Evolutionary conservation across 2,888 invertebrate species (phyloP).

Genomic region (Pammene aurita): DNA sequence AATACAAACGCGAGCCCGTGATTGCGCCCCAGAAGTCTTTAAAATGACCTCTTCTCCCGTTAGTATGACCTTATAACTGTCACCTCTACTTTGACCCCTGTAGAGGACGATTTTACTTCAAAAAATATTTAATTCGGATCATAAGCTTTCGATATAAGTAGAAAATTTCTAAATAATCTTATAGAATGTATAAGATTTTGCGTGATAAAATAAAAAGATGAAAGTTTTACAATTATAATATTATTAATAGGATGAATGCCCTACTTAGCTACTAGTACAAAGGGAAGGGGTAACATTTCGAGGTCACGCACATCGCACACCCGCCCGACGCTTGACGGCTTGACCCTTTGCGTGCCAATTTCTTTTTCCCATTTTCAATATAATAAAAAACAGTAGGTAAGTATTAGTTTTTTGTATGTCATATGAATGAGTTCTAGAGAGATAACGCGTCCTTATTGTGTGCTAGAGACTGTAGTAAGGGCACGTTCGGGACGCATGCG

Average conservation of each 20-base stretch:
- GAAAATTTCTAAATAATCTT: neutral
- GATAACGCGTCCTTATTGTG: slow-evolving; percentile 47
- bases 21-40: no score
- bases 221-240: neutral
- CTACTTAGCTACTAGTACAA: slow-evolving; percentile 6
- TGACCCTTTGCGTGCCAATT: neutral
- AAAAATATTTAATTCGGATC: no score
- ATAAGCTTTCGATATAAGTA: no score
- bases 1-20: no score
- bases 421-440: neutral
- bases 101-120: no score
- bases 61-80: no score
- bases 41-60: no score
- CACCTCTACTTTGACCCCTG: no score
- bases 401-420: neutral
- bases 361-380: neutral
- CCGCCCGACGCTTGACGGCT: neutral
- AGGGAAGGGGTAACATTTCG: slow-evolving; percentile 15
- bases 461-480: slow-evolving; percentile 70
- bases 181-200: no score
- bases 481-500: slow-evolving; percentile 72
- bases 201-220: neutral
- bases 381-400: neutral
- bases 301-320: neutral
- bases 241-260: slow-evolving; percentile 6